A percentile compares a stretch with the other conserved stretches of the same genome.
These are phyloP conservation scores for Gryon sp. DNA, from an alignment of 1,140 invertebrate genomes.

Conservation along the genomic window DNA sequence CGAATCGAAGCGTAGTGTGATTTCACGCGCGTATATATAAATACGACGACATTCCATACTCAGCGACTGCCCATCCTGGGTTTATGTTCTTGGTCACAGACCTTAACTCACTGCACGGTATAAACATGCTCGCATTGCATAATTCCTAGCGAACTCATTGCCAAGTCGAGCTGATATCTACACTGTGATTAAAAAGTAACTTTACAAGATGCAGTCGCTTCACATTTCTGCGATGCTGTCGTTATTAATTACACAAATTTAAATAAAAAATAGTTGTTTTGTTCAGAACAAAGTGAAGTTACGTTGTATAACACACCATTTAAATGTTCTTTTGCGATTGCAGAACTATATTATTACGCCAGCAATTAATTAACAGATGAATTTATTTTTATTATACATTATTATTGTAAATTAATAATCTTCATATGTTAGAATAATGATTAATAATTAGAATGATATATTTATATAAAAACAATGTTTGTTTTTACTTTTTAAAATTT, in stretches of 20 bases:
- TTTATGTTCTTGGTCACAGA: slow-evolving; percentile 72
- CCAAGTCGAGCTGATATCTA: slow-evolving; percentile 49
- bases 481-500: too few relatives aligned
- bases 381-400: too few relatives aligned
- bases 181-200: slow-evolving; percentile 54
- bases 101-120: slow-evolving; percentile 64
- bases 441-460: too few relatives aligned
- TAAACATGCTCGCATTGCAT: slow-evolving; percentile 64
- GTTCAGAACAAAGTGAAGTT: too few relatives aligned
- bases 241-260: slow-evolving; percentile 8
- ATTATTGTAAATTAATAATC: too few relatives aligned
- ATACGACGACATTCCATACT: slow-evolving; percentile 50
- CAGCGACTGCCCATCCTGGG: slow-evolving; percentile 65
- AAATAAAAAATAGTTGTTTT: neutral
- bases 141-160: slow-evolving; percentile 68
- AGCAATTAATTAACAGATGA: too few relatives aligned
- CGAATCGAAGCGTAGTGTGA: slow-evolving; percentile 18
- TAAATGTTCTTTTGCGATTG: neutral
- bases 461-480: too few relatives aligned
- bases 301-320: neutral
- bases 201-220: slow-evolving; percentile 3
- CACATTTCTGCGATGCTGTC: neutral
- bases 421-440: too few relatives aligned
- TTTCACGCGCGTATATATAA: slow-evolving; percentile 19
- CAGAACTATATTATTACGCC: slow-evolving; percentile 1